Evolutionary conservation across 2,888 invertebrate species (phyloP), one percentile per base, ranked within the genome.

Genomic region (Masnerella sp.): DNA sequence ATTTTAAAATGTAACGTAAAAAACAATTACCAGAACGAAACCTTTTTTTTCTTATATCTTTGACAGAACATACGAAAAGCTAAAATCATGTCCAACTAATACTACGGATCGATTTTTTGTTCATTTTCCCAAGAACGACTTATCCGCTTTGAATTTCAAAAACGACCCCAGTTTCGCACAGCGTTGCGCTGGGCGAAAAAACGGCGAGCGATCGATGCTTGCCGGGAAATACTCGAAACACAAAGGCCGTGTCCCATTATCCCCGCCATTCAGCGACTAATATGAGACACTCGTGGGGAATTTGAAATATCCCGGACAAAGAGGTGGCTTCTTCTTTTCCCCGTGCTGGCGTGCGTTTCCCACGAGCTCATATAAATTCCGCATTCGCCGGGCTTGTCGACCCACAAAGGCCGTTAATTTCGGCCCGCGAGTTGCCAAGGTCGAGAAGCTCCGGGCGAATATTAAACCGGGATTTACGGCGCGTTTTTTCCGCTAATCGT

Each of bases 221-320:
- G 30, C 32, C 20, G 61, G 54, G 54, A 62, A 62, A 61, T 51
- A 49, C 61, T 67, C 45, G 30, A 67, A 56, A 62, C 65, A 65
- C 72, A 72, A 65, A 72, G 65, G 25, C 54, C 47, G 49, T 52
- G 58, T 56, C 43, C 58, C 32, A 64, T 71, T 64, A 71, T 61
- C 71, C 64, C 71, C 64, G 34, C 61, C 28, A 61, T 69, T 54
- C 47, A 47, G 32, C 51, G 45, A 59, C 69, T 70, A 70, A 70
- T 70, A 70, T 42, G 61, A 47, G 61, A 61, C 67, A 56, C 43
- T 67, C 67, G 62, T 68, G 25, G 62, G 47, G 62, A 69, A 74
- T 74, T 74, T 69, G 62, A 64, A 74, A 68, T 64, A 68, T 73
- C 49, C 25, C 14, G 68, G 42, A 73, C 73, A 73, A 73, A 73